These are phyloP conservation scores for Drosophila birchii DNA, from an alignment of 2,888 invertebrate genomes.

Conservation along the genomic window DNA sequence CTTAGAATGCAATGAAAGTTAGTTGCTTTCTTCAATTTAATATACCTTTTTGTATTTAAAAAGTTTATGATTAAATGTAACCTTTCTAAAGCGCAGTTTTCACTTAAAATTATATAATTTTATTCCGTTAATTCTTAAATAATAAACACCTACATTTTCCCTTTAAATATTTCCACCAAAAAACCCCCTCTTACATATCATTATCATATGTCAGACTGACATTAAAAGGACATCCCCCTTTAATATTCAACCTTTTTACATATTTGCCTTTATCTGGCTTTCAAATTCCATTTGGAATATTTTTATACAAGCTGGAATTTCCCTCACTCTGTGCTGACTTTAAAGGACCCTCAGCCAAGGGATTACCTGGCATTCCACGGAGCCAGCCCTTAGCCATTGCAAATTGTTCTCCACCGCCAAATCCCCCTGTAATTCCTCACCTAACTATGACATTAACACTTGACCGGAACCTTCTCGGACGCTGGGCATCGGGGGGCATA, in stretches of 20 bases:
- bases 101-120: neutral
- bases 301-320: slow-evolving; percentile 4
- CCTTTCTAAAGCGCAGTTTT: neutral
- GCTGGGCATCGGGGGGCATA: slow-evolving; percentile 20
- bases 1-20: too few species aligned
- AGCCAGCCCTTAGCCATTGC: neutral
- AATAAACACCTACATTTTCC: neutral
- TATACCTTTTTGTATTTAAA: too few species aligned
- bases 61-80: too few species aligned
- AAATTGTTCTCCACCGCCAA: slow-evolving; percentile 13
- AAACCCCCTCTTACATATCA: neutral
- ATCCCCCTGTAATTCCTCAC: slow-evolving; percentile 33
- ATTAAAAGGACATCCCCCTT: neutral
- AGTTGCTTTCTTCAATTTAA: too few species aligned
- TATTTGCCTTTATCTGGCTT: slow-evolving; percentile 6
- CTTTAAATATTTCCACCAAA: neutral
- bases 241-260: neutral
- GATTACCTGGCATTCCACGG: slow-evolving; percentile 3
- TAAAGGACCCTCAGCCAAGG: neutral
- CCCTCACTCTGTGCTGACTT: neutral
- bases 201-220: neutral
- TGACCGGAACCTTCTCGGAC: slow-evolving; percentile 33
- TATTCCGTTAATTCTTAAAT: too few species aligned
- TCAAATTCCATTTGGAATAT: slow-evolving; percentile 1
- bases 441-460: slow-evolving; percentile 51